phyloP scores from a whole-genome alignment of 2,888 invertebrate genomes.

The Rhagonycha lutea region DNA sequence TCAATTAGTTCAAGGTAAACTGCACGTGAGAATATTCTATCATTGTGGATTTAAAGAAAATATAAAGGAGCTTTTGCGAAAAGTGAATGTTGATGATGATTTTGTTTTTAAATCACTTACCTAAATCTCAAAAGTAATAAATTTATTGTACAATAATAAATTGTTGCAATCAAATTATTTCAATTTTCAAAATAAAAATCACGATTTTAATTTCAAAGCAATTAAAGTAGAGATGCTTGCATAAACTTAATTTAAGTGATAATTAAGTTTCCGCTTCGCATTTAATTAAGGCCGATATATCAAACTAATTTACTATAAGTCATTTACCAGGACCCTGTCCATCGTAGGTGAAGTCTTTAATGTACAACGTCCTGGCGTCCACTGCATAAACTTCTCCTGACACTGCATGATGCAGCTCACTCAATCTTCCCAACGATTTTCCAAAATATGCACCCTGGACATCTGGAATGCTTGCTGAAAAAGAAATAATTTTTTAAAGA shows the following conservation, averaged over 20 bases:
- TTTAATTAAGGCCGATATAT: neutral
- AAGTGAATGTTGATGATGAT: neutral
- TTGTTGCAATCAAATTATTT: neutral
- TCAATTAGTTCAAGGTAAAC: neutral
- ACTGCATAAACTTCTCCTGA: slow-evolving; percentile 86
- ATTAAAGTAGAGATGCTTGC: neutral
- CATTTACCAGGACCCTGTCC: slow-evolving; percentile 84
- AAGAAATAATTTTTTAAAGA: neutral
- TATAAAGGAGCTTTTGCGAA: neutral
- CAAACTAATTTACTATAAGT: neutral
- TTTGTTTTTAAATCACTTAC: neutral
- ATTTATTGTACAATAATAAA: neutral
- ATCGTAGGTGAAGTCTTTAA: slow-evolving; percentile 88
- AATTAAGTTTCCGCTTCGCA: neutral
- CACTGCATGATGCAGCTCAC: slow-evolving; percentile 81
- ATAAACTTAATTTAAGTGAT: neutral
- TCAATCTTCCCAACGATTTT: slow-evolving; percentile 76
- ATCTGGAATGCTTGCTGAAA: slow-evolving; percentile 22
- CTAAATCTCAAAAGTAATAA: neutral
- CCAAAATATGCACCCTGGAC: slow-evolving; percentile 67
- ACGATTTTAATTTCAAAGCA: neutral
- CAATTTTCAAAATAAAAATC: neutral
- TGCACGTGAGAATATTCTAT: neutral
- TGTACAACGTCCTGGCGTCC: slow-evolving; percentile 83
- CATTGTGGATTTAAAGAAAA: neutral